Percentiles rank a stretch among this genome's conserved stretches.
Evolutionary conservation across 2,113 vertebrate species (phyloP).

Genomic region (Engystomops pustulosus): DNA sequence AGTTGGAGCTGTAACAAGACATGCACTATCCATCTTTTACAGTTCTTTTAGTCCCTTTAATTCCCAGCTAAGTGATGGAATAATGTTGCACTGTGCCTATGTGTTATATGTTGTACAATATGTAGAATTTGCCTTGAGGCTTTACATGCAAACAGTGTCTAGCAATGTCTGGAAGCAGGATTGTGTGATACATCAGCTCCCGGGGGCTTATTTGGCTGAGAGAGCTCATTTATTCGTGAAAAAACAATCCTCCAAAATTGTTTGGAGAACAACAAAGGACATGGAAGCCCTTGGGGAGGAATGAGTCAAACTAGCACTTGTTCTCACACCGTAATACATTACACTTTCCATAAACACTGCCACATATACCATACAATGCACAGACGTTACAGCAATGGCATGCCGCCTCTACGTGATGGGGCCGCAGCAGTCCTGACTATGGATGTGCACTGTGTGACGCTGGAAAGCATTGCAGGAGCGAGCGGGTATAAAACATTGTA

Average conservation of each 20-base stretch:
- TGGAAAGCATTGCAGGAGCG: no score
- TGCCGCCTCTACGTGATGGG: no score
- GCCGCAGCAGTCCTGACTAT: no score
- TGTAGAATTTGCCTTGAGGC: not conserved
- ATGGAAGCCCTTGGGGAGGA: not conserved
- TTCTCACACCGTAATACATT: not conserved
- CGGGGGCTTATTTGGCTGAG: not conserved
- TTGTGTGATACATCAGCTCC: not conserved
- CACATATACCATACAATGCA: not conserved
- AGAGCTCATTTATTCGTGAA: conserved; percentile 21
- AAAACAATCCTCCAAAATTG: conserved; percentile 1
- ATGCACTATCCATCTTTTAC: no score
- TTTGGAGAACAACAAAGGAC: conserved; percentile 18
- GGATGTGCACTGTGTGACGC: no score
- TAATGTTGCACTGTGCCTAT: no score
- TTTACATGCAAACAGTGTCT: not conserved
- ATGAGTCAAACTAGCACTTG: not conserved
- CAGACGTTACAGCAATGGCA: not conserved
- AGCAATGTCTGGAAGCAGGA: not conserved
- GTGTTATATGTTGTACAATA: not conserved
- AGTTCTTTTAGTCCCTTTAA: no score
- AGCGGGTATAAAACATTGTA: no score
- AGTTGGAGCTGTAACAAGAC: no score
- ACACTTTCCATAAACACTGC: not conserved
- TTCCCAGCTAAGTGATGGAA: no score